Evolutionary conservation across 1,140 invertebrate genomes (phyloP).

Genomic region (Linepithema humile): DNA sequence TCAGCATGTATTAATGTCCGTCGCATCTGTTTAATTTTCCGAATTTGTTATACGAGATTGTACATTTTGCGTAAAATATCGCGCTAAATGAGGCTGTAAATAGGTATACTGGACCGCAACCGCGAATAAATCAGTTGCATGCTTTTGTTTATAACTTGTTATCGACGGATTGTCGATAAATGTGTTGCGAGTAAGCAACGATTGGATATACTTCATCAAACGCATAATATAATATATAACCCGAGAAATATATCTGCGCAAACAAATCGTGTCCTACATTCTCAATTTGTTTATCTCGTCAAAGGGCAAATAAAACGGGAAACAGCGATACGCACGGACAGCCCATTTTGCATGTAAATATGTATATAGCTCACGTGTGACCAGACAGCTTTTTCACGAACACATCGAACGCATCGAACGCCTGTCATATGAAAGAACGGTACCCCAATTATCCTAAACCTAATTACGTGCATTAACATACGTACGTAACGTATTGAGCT

Average conservation of each 20-base stretch:
- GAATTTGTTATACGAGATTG: neutral
- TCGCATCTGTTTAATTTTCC: neutral
- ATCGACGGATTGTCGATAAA: slow-evolving; percentile 9
- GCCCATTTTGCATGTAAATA: slow-evolving; percentile 41
- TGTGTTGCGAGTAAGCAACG: neutral
- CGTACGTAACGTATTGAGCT: neutral
- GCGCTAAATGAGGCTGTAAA: neutral
- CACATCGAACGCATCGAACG: neutral
- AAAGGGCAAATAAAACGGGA: neutral
- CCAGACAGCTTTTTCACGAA: neutral
- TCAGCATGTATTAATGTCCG: neutral
- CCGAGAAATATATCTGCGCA: neutral
- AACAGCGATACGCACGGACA: neutral
- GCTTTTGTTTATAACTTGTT: slow-evolving; percentile 21
- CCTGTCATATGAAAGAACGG: neutral
- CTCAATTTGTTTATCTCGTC: neutral
- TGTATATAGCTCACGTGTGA: neutral
- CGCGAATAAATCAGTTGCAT: neutral
- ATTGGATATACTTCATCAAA: neutral
- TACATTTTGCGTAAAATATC: neutral
- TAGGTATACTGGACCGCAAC: neutral
- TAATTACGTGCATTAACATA: neutral
- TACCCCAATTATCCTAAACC: neutral
- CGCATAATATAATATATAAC: neutral
- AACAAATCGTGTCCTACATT: neutral